Evolutionary conservation across 2,113 vertebrate species (phyloP).

Genomic region (Eulacestoma nigropectus): DNA sequence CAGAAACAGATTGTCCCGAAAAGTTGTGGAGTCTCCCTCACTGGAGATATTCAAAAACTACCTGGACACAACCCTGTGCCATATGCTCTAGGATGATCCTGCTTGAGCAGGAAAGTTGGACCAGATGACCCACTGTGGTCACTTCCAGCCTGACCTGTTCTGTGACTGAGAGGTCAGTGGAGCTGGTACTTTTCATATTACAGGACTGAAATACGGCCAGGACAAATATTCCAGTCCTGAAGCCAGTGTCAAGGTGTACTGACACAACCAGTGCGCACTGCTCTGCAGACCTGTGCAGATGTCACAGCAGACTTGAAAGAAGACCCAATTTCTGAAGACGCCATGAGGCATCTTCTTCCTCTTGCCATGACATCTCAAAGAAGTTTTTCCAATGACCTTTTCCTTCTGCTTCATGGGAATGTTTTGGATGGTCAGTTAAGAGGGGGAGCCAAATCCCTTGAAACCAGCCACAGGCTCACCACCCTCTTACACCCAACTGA

Average conservation of each 20-base stretch:
- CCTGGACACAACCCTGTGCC: not conserved
- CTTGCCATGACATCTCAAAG: not conserved
- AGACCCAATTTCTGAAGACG: fast-evolving
- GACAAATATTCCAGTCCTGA: not conserved
- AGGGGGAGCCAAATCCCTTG: not conserved
- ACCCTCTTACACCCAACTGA: not conserved
- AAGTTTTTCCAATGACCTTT: not conserved
- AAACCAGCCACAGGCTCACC: not conserved
- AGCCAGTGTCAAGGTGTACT: not conserved
- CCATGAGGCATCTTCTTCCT: not conserved
- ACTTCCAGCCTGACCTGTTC: not conserved
- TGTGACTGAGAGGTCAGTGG: not conserved
- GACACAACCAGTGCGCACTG: not conserved
- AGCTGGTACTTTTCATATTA: not conserved
- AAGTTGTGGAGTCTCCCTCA: not conserved
- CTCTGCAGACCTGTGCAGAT: not conserved
- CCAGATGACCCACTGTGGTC: not conserved
- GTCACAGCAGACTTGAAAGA: not conserved
- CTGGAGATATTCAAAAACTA: not conserved
- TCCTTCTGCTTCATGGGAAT: not conserved
- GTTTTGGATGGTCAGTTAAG: not conserved
- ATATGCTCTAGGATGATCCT: not conserved
- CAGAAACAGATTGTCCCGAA: not conserved
- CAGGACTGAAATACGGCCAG: not conserved
- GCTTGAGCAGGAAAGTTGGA: not conserved